Evolutionary conservation across 1,140 invertebrate genomes (phyloP).

Genomic region (Drosophila tristis): DNA sequence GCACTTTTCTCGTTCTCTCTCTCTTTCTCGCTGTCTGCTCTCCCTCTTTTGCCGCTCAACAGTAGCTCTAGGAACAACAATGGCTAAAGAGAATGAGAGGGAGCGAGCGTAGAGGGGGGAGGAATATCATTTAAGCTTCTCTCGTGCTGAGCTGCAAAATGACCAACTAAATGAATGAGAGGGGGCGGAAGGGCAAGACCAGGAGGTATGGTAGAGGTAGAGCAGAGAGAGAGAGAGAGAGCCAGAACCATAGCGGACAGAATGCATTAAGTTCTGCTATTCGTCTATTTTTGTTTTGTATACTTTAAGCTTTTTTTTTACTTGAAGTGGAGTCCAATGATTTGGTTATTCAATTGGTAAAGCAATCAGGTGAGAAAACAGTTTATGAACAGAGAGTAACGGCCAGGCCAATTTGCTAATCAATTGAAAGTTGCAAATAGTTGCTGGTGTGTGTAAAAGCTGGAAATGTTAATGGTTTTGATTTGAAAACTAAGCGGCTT

Average conservation of each 20-base stretch:
- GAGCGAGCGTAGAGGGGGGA: too few relatives aligned
- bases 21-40: not conserved
- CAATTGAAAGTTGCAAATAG: too few relatives aligned
- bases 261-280: too few relatives aligned
- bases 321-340: constrained; percentile 4
- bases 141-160: constrained; percentile 46
- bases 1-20: constrained; percentile 53
- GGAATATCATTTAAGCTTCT: constrained; percentile 24
- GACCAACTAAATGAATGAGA: constrained; percentile 40
- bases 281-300: not conserved
- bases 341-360: constrained; percentile 20
- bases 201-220: not conserved
- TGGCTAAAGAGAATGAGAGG: constrained; percentile 5
- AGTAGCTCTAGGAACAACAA: constrained; percentile 11
- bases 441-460: too few relatives aligned
- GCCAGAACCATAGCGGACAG: not conserved
- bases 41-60: not conserved
- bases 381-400: not conserved
- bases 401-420: too few relatives aligned
- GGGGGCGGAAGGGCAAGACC: not conserved
- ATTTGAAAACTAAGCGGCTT: too few relatives aligned
- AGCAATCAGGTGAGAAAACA: constrained; percentile 2
- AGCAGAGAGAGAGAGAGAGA: constrained; percentile 3
- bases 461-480: too few relatives aligned
- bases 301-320: not conserved